These are phyloP conservation scores for Ethmia dodecea DNA, from an alignment of 2,888 invertebrate species.

Conservation along the genomic window DNA sequence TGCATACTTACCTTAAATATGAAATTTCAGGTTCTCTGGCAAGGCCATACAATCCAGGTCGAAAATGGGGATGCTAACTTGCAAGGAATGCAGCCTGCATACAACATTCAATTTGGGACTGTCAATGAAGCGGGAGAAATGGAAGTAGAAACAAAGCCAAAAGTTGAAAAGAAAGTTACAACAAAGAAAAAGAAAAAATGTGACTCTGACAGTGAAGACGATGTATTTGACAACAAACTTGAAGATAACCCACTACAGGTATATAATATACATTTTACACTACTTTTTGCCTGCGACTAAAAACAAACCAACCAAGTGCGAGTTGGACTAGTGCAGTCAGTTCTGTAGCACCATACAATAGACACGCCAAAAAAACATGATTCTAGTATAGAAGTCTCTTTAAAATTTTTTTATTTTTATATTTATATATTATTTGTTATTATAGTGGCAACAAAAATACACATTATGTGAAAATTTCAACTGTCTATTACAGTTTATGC, in stretches of 20 bases:
- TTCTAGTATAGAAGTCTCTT: too few relatives aligned
- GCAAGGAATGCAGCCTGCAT: slow-evolving; percentile 49
- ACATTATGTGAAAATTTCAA: too few relatives aligned
- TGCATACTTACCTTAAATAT: too few relatives aligned
- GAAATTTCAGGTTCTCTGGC: slow-evolving; percentile 82
- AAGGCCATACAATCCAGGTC: slow-evolving; percentile 81
- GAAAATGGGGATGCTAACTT: slow-evolving; percentile 68
- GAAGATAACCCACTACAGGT: slow-evolving; percentile 82
- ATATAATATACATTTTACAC: slow-evolving; percentile 8
- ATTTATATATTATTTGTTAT: too few relatives aligned
- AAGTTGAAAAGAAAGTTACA: slow-evolving; percentile 62
- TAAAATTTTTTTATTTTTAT: too few relatives aligned
- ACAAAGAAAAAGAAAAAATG: slow-evolving; percentile 73
- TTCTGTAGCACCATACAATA: too few relatives aligned
- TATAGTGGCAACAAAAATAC: too few relatives aligned
- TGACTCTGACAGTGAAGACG: slow-evolving; percentile 64
- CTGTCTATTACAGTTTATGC: too few relatives aligned
- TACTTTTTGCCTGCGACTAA: not conserved
- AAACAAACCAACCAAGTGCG: too few relatives aligned
- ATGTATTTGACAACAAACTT: slow-evolving; percentile 80
- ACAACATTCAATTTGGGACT: slow-evolving; percentile 58
- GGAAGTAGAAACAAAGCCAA: slow-evolving; percentile 66
- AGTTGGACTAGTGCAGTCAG: too few relatives aligned
- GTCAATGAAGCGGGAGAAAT: slow-evolving; percentile 56
- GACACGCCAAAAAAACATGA: too few relatives aligned